phyloP scores from a whole-genome alignment of 23 tunicate genomes.

The Diplosoma virens region DNA sequence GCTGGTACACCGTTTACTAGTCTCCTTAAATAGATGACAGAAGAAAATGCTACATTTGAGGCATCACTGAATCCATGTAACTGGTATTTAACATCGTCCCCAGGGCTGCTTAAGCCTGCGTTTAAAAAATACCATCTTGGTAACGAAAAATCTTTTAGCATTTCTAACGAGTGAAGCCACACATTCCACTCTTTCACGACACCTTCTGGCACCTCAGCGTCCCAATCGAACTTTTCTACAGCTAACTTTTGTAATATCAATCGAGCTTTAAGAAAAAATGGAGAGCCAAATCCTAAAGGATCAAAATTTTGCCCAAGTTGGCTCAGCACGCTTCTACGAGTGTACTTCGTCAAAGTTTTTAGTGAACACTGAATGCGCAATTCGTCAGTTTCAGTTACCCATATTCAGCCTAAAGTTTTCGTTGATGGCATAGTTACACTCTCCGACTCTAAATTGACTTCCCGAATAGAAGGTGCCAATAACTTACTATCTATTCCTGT shows the following conservation, averaged over 20 bases:
- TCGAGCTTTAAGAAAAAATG: neutral
- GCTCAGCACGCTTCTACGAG: neutral
- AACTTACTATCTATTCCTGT: neutral
- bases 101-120: neutral
- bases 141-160: constrained; percentile 5
- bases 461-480: neutral
- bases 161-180: too few species aligned
- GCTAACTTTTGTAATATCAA: constrained; percentile 1
- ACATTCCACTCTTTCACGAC: too few species aligned
- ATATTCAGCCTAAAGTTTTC: too few species aligned
- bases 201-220: too few species aligned
- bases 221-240: too few species aligned
- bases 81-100: neutral
- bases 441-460: neutral
- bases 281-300: neutral
- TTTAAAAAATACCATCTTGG: neutral
- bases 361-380: neutral
- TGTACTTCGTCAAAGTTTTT: neutral
- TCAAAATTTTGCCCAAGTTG: neutral
- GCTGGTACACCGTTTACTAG: neutral
- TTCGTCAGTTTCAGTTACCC: too few species aligned
- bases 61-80: constrained; percentile 4
- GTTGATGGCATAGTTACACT: too few species aligned
- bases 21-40: neutral
- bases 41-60: neutral